A percentile compares a stretch with the other conserved stretches of the same genome.
These are phyloP conservation scores for Chaitophorus viminalis DNA, from an alignment of 2,888 invertebrate genomes.

Conservation along the genomic window DNA sequence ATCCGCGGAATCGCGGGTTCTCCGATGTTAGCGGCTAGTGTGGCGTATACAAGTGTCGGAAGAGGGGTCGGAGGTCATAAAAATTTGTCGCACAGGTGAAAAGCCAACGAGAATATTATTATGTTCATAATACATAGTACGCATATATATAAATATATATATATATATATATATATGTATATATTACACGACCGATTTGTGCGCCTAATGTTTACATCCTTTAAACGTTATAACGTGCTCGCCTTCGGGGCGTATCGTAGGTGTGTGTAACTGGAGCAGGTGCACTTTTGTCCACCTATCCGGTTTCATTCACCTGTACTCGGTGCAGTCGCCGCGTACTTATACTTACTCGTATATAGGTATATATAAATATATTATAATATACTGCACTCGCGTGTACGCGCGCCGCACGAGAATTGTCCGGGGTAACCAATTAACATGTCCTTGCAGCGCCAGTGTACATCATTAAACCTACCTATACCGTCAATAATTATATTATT, in stretches of 20 bases:
- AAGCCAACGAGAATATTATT: conserved; percentile 11
- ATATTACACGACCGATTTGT: conserved; percentile 42
- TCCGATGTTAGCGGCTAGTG: neutral
- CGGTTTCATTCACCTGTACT: conserved; percentile 58
- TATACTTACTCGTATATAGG: no score
- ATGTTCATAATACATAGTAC: no score
- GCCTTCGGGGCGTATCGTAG: conserved; percentile 48
- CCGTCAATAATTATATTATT: no score
- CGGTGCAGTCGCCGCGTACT: neutral
- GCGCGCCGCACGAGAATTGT: no score
- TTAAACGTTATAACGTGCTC: conserved; percentile 21
- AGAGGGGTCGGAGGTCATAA: conserved; percentile 16
- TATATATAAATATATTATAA: no score
- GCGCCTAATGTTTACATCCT: conserved; percentile 50
- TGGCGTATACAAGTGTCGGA: no score
- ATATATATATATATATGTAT: no score
- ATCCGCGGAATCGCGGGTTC: conserved; percentile 9
- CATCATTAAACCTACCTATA: no score
- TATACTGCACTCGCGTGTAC: no score
- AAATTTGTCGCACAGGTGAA: conserved; percentile 58
- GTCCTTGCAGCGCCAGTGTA: no score
- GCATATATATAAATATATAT: no score
- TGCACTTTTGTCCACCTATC: conserved; percentile 59
- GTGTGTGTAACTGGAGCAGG: conserved; percentile 56
- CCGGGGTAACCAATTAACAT: no score